phyloP scores from a whole-genome alignment of 2,888 invertebrate genomes.

The Acronicta alni region DNA sequence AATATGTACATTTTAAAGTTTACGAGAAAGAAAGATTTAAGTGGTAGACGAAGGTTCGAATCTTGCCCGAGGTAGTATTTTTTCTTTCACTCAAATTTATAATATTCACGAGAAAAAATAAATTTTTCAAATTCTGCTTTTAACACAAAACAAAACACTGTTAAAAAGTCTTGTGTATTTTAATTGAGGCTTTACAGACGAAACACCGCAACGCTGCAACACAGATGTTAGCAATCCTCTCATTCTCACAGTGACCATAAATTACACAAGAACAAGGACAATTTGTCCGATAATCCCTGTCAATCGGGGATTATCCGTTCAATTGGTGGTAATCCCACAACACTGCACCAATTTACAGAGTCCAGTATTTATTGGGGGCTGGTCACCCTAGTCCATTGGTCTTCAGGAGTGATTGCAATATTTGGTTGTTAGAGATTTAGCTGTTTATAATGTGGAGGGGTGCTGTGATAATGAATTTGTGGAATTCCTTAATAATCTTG shows the following conservation, averaged over 20 bases:
- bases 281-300: constrained; percentile 74
- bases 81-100: too few species aligned
- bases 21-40: too few species aligned
- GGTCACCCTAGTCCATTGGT: constrained; percentile 62
- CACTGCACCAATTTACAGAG: constrained; percentile 58
- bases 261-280: constrained; percentile 62
- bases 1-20: too few species aligned
- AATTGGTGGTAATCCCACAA: constrained; percentile 73
- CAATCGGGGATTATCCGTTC: constrained; percentile 74
- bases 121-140: too few species aligned
- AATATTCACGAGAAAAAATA: too few species aligned
- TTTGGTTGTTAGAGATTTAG: constrained; percentile 37
- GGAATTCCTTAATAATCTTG: too few species aligned
- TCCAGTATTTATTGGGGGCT: constrained; percentile 69
- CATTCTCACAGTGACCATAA: constrained; percentile 60
- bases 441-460: constrained; percentile 16
- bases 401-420: constrained; percentile 46
- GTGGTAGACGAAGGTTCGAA: too few species aligned
- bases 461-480: constrained; percentile 1
- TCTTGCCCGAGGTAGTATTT: too few species aligned
- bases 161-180: too few species aligned
- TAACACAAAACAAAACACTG: too few species aligned
- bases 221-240: constrained; percentile 42
- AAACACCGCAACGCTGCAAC: too few species aligned
- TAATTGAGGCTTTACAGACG: too few species aligned